Evolutionary conservation across 2,113 vertebrate genomes (phyloP).

Genomic region (Apistogramma diplotaenia): DNA sequence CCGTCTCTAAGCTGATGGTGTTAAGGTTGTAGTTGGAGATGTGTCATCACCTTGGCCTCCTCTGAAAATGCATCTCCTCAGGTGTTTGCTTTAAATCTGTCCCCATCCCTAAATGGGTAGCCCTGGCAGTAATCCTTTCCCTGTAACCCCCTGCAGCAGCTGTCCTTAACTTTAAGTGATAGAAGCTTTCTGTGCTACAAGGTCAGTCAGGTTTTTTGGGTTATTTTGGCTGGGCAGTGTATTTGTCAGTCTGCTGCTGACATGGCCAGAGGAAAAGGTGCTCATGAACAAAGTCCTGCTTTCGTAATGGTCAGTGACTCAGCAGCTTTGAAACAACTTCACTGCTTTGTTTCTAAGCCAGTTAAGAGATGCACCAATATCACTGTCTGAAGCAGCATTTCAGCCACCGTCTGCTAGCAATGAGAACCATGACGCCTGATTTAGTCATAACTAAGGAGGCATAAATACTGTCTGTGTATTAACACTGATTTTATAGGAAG

Average conservation of each 20-base stretch:
- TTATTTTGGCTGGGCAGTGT: neutral
- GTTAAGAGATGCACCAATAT: neutral
- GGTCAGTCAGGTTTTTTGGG: neutral
- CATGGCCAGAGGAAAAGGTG: neutral
- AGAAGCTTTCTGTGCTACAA: neutral
- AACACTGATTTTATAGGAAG: neutral
- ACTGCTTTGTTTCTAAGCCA: neutral
- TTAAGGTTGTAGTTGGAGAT: neutral
- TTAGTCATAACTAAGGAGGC: neutral
- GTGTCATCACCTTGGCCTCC: neutral
- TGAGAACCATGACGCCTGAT: neutral
- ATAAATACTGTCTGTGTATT: neutral
- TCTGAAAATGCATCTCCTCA: neutral
- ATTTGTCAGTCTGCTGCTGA: slow-evolving; percentile 19
- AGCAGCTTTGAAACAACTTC: slow-evolving; percentile 7
- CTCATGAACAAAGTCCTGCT: slow-evolving; percentile 27
- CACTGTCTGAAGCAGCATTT: neutral
- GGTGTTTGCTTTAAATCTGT: neutral
- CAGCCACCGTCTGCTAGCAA: neutral
- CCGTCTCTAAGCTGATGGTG: neutral
- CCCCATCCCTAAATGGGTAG: neutral
- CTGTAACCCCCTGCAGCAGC: neutral
- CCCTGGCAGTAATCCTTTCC: neutral
- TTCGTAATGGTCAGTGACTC: slow-evolving; percentile 38
- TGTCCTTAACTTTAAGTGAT: slow-evolving; percentile 1